Base-by-base conservation (phyloP, 2,113 vertebrate species). In the Channa argus region DNA sequence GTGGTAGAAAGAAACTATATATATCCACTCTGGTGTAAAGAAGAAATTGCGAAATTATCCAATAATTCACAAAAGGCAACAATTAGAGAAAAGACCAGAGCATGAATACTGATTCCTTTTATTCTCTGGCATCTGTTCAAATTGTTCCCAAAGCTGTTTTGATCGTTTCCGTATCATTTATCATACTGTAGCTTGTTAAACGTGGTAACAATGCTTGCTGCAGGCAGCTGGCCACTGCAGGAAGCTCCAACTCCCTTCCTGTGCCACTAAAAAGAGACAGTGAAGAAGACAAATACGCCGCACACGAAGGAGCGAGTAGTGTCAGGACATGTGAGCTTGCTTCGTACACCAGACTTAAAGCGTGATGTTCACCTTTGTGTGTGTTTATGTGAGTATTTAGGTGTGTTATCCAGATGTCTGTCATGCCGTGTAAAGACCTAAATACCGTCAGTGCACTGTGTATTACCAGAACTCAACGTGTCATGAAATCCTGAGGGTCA, bases 201-300 rank as follows among this genome's bases (percentile, higher is more conserved):
- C 67, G 73, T 61, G 60, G 43, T 37, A 8, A 13, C 64, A 39
- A 33, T 49, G 44, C 63, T 65, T 5, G 34, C 68, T 67, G 65
- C 62, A 13, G 53, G 52, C 66, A 58, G 51, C 43, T 43, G 73
- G 59, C 60, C 79, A 56, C 85, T 44, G 83, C 80, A 63, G 67
- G 79, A 69, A 63, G 62, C 64, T 34, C 44, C 54, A 0, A 2
- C 14, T 58, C 59, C 62, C 66, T n/a, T 69, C 51, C 71, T 38
- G 44, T 61, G 12, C 54, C 41, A n/a, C 66, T 65, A 73, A 64
- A 74, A 46, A 45, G 10, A 67, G 71, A 86, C 73, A 75, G 70
- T 58, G 74, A 79, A 63, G 74, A 79, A 86, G 77, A 76, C 37
- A 56, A 58, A 83, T 38, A 12, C 33, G 15, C 34, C 54, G n/a